Evolutionary conservation across 2,888 invertebrate species (phyloP).

Genomic region (Lasioglossum leucozonium): DNA sequence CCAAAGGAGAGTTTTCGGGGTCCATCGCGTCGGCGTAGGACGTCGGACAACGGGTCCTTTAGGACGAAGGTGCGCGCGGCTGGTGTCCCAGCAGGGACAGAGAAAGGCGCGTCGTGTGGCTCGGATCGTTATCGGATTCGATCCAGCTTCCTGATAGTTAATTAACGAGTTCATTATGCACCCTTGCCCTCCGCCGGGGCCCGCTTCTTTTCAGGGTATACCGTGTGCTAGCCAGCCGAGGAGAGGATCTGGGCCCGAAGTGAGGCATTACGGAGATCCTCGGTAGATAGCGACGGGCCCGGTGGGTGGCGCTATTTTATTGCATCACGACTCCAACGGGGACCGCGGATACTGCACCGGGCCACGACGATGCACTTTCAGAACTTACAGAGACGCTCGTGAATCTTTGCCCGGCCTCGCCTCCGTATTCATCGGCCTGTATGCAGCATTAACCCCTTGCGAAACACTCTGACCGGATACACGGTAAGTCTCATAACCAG

Average conservation of each 20-base stretch:
- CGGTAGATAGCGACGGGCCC: conserved; percentile 81
- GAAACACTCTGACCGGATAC: neutral
- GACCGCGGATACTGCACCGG: conserved; percentile 62
- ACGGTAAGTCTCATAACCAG: neutral
- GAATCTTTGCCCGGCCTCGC: conserved; percentile 57
- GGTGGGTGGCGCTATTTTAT: conserved; percentile 84
- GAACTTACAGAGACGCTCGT: conserved; percentile 67
- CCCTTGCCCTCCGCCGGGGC: conserved; percentile 78
- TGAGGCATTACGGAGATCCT: conserved; percentile 83
- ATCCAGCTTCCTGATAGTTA: conserved; percentile 84
- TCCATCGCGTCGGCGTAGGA: neutral
- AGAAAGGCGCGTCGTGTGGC: conserved; percentile 81
- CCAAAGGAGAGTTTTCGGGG: conserved; percentile 22
- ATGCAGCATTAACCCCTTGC: neutral
- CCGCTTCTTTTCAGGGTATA: conserved; percentile 67
- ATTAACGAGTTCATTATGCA: conserved; percentile 85
- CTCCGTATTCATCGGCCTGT: neutral
- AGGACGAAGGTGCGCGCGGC: conserved; percentile 57
- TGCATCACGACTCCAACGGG: conserved; percentile 82
- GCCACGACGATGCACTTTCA: conserved; percentile 60
- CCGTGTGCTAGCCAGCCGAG: conserved; percentile 56
- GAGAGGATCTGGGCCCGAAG: conserved; percentile 75
- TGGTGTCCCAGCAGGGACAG: conserved; percentile 66
- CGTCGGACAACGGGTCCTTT: conserved; percentile 52
- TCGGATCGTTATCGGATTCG: conserved; percentile 83